Evolutionary conservation across 1,140 invertebrate genomes (phyloP), one percentile per base, ranked within the genome.

Genomic region (Neoseiulus cucumeris): DNA sequence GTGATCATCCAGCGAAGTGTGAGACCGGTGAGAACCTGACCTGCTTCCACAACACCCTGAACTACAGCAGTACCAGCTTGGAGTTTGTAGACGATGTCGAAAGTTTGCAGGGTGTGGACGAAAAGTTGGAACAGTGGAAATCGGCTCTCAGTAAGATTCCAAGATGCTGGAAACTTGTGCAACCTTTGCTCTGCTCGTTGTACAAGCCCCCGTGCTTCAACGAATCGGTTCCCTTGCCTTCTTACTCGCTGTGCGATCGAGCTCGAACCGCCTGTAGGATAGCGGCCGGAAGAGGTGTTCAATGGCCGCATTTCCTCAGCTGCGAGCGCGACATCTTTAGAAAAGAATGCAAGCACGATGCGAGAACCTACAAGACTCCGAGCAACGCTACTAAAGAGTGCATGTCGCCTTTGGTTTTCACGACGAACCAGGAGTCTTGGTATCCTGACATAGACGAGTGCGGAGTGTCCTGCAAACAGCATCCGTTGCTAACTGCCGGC

Each of bases 301-400:
- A 59, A 59, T 59, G 51, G 51, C 51, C 51, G 5, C 33, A 59
- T 59, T 59, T 59, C 33, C 51, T 59, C 22, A 25, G 51, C 25
- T 59, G 51, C 33, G 51, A 59, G 9, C 17, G 33, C 2, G 51
- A 59, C 9, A 25, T 59, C 22, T 59, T 59, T 9, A 29, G 25
- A 6, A 59, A 59, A 33, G 51, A 33, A 59, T 59, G 51, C 51
- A 59, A 59, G 22, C 25, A 59, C 51, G 51, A 59, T 25, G 51
- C 9, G 6, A 25, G 14, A 25, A 59, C 25, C 17, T 29, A 17
- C 22, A 12, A 25, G 14, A 59, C 22, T 17, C 51, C 51, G 51
- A 20, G 17, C 25, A 59, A 59, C 33, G 25, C 22, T 6, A 29
- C 51, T 18, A 25, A 25, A 2, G 51, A 59, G 9, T 59, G 51